A percentile compares a stretch with the other conserved stretches of the same genome.
Evolutionary conservation across 2,113 vertebrate species (phyloP).

Genomic region (Nothocercus julius): DNA sequence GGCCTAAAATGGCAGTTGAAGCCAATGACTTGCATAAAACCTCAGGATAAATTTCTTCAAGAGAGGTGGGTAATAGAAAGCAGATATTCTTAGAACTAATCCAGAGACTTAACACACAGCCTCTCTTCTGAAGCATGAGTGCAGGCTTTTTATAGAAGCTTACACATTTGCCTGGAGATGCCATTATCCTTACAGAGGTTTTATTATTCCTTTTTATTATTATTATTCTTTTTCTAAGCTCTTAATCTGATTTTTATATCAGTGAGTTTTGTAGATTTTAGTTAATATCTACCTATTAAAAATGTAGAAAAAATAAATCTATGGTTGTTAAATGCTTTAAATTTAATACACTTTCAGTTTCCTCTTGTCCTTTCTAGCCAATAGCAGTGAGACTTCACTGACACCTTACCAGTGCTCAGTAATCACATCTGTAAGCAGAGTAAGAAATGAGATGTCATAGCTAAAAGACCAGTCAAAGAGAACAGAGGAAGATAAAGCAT

Average conservation of each 20-base stretch:
- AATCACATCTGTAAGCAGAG: neutral
- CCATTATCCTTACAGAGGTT: neutral
- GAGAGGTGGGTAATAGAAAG: neutral
- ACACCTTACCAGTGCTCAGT: neutral
- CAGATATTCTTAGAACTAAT: neutral
- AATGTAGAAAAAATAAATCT: neutral
- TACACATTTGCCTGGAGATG: neutral
- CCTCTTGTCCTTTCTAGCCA: neutral
- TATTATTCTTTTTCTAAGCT: neutral
- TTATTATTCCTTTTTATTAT: neutral
- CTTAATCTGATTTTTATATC: neutral
- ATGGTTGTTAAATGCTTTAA: neutral
- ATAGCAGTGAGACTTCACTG: neutral
- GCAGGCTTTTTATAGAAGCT: rapidly evolving
- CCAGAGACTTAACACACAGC: neutral
- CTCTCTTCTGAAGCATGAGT: neutral
- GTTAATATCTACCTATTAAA: neutral
- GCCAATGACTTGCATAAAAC: neutral
- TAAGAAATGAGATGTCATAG: neutral
- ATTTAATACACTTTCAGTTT: neutral
- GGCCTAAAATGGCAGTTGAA: neutral
- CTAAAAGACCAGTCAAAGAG: neutral
- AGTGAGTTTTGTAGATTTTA: neutral
- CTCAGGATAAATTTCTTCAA: neutral
- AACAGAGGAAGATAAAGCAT: neutral